These are phyloP conservation scores for Bombus ignitus DNA, from an alignment of 1,140 invertebrate genomes.

Conservation along the genomic window DNA sequence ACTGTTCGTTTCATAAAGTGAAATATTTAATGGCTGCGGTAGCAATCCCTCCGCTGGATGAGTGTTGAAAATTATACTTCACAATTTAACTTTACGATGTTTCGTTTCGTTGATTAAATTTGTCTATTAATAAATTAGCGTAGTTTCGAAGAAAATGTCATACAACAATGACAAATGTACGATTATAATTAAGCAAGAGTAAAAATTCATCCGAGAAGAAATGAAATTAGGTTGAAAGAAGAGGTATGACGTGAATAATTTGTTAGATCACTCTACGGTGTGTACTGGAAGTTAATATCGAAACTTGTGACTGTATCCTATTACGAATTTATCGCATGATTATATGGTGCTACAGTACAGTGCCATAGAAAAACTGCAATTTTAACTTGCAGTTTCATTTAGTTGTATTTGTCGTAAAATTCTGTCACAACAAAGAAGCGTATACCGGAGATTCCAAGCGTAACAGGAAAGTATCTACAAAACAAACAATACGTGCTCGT, in stretches of 20 bases:
- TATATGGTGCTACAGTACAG: not conserved
- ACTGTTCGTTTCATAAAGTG: no score
- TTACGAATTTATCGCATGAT: slow-evolving; percentile 13
- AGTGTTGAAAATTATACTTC: no score
- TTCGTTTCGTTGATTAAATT: no score
- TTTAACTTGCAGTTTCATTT: not conserved
- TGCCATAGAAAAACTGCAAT: not conserved
- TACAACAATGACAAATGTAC: no score
- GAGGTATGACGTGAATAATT: not conserved
- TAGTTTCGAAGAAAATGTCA: no score
- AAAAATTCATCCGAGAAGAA: not conserved
- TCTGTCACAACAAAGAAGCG: not conserved
- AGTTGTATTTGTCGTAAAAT: not conserved
- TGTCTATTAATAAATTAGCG: no score
- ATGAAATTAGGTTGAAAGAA: not conserved
- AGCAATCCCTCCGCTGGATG: no score
- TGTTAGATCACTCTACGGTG: not conserved
- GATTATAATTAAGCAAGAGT: no score
- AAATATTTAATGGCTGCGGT: no score
- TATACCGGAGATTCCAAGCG: not conserved
- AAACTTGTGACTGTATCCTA: not conserved
- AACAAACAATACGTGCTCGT: not conserved
- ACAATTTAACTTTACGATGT: no score
- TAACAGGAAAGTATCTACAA: not conserved
- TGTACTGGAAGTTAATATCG: not conserved